Evolutionary conservation across 2,113 vertebrate genomes (phyloP).

Genomic region (Antidorcas marsupialis): DNA sequence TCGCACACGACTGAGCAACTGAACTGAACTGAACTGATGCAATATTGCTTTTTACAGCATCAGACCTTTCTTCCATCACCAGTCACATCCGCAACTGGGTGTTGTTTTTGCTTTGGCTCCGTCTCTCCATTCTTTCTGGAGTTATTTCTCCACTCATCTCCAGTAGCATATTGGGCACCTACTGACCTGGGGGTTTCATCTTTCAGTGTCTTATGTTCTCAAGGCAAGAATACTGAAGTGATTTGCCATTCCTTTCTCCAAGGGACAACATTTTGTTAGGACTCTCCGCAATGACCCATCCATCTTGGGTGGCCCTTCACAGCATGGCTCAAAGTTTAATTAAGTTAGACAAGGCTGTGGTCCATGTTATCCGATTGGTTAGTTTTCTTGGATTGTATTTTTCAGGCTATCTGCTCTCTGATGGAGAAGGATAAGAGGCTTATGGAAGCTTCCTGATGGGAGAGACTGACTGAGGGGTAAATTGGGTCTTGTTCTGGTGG

Average conservation of each 20-base stretch:
- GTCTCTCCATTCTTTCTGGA: background rate
- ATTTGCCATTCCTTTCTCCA: background rate
- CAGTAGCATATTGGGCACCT: background rate
- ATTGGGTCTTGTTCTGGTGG: background rate
- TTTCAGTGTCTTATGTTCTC: background rate
- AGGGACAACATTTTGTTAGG: background rate
- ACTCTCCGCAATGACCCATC: background rate
- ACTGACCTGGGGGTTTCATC: background rate
- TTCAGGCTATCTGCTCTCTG: background rate
- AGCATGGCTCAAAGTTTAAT: background rate
- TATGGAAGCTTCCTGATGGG: background rate
- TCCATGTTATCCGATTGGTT: background rate
- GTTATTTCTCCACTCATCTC: background rate
- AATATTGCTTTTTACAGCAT: too few relatives aligned
- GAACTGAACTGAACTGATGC: too few relatives aligned
- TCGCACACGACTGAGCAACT: too few relatives aligned
- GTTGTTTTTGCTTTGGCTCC: background rate
- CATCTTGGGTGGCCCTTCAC: background rate
- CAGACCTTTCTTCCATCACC: too few relatives aligned
- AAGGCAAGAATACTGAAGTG: background rate
- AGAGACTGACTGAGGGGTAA: background rate
- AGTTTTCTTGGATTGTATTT: background rate
- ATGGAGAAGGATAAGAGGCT: background rate
- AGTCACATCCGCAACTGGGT: too few relatives aligned
- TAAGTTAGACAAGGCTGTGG: background rate